phyloP scores from a whole-genome alignment of 1,140 invertebrate genomes.

The Halyomorpha halys region DNA sequence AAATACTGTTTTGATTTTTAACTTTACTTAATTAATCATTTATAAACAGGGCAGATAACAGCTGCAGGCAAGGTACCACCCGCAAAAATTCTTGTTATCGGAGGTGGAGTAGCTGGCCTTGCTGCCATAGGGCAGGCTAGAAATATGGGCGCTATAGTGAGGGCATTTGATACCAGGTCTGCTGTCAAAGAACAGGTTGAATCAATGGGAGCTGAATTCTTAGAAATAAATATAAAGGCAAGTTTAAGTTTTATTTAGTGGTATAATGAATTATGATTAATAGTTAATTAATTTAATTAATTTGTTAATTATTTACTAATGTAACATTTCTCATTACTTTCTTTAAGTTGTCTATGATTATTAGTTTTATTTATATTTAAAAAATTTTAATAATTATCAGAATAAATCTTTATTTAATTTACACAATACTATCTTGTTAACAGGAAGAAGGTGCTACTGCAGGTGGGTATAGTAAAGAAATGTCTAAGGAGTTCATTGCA shows the following conservation, averaged over 20 bases:
- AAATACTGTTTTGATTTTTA: too few relatives aligned
- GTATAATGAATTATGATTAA: too few relatives aligned
- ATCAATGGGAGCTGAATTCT: constrained; percentile 76
- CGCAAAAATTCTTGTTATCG: constrained; percentile 76
- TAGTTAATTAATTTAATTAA: too few relatives aligned
- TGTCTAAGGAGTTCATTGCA: constrained; percentile 79
- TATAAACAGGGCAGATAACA: constrained; percentile 76
- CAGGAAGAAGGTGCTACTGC: constrained; percentile 73
- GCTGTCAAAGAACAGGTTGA: constrained; percentile 84
- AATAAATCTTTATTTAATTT: too few relatives aligned
- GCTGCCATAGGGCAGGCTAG: constrained; percentile 75
- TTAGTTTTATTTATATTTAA: too few relatives aligned
- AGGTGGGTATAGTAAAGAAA: constrained; percentile 83
- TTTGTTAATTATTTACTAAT: too few relatives aligned
- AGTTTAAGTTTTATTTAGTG: too few relatives aligned
- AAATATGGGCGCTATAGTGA: constrained; percentile 79
- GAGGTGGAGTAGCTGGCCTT: constrained; percentile 79
- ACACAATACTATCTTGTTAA: constrained; percentile 23
- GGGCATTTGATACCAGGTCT: constrained; percentile 76
- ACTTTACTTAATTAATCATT: too few relatives aligned
- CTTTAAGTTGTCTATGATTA: too few relatives aligned
- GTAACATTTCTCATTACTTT: too few relatives aligned
- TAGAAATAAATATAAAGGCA: constrained; percentile 63
- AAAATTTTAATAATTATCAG: too few relatives aligned
- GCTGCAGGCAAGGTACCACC: constrained; percentile 77